A percentile compares a stretch with the other conserved stretches of the same genome.
Conservation (phyloP, 2,888 invertebrate genomes). For the Catonia carolina region DNA sequence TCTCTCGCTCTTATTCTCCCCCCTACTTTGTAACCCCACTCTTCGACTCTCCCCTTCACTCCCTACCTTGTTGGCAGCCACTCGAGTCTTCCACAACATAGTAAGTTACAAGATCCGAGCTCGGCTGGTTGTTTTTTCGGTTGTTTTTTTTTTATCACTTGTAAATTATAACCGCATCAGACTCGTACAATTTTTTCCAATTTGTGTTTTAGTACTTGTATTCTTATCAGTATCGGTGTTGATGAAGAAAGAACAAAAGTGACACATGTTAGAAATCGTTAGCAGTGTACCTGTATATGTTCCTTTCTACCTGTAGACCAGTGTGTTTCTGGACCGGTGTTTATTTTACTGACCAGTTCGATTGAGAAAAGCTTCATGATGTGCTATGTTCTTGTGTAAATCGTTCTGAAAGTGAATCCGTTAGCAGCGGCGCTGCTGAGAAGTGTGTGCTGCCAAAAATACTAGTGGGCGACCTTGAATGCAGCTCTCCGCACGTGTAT, state of each 20-base stretch:
- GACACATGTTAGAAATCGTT: not conserved
- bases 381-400: too few relatives aligned
- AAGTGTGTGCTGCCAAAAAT: conserved; percentile 7
- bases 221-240: not conserved
- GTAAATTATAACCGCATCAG: not conserved
- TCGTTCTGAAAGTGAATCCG: too few relatives aligned
- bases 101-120: conserved; percentile 30
- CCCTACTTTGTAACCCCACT: conserved; percentile 13
- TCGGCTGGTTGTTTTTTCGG: conserved; percentile 23
- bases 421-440: too few relatives aligned
- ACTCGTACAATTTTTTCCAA: not conserved
- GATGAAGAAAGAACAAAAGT: not conserved
- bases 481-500: too few relatives aligned
- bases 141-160: conserved; percentile 11
- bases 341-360: too few relatives aligned
- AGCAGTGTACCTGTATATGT: too few relatives aligned
- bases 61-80: conserved; percentile 23
- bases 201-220: not conserved
- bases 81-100: conserved; percentile 28
- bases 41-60: conserved; percentile 13
- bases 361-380: too few relatives aligned
- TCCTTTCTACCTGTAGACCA: too few relatives aligned
- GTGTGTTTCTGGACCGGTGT: too few relatives aligned
- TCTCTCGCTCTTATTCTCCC: conserved; percentile 20
- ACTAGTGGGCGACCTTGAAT: conserved; percentile 9